Conservation (phyloP, 2,113 vertebrate genomes). For the Pardalotus punctatus region DNA sequence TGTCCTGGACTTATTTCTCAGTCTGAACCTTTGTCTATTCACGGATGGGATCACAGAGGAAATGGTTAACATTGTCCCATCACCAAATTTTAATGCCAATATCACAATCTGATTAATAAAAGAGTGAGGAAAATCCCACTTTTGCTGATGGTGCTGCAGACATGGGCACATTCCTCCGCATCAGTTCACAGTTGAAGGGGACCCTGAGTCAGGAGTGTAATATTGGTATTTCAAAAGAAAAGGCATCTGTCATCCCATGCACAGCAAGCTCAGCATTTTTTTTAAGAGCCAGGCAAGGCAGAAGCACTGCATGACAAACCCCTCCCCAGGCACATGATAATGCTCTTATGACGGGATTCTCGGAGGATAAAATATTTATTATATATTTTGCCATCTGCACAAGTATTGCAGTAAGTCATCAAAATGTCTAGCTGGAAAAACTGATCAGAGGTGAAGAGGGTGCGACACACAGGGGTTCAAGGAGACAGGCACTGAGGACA, state of each 20-base stretch:
- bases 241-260: neutral
- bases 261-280: neutral
- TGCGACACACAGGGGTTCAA: neutral
- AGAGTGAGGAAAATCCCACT: neutral
- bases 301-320: neutral
- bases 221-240: neutral
- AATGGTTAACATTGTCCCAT: neutral
- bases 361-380: neutral
- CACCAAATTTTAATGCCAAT: neutral
- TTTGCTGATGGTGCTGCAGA: neutral
- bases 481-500: neutral
- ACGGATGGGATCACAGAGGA: rapidly evolving
- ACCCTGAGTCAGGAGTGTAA: neutral
- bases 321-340: neutral
- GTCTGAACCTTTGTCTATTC: neutral
- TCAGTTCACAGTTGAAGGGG: neutral
- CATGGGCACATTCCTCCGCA: rapidly evolving
- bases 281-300: neutral
- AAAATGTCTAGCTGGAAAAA: neutral
- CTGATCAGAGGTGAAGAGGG: neutral
- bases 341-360: neutral
- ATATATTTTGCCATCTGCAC: neutral
- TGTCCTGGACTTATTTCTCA: neutral
- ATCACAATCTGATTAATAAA: neutral
- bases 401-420: neutral